phyloP scores from a whole-genome alignment of 2,888 invertebrate species.

The Plusia festucae region DNA sequence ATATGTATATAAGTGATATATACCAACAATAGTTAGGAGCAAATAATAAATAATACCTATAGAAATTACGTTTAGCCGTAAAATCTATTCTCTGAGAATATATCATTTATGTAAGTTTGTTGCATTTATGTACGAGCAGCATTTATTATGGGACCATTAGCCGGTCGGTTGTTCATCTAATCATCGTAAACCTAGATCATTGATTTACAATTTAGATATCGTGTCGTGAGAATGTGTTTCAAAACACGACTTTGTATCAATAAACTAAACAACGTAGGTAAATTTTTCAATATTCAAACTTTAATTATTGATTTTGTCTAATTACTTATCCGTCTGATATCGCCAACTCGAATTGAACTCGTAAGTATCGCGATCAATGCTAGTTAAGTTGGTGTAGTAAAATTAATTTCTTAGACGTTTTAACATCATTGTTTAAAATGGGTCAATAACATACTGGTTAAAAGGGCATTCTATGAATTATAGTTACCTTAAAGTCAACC shows the following conservation, averaged over 20 bases:
- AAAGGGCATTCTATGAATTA: too few relatives aligned
- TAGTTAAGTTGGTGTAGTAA: neutral
- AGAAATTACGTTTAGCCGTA: neutral
- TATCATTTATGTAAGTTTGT: neutral
- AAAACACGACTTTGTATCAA: neutral
- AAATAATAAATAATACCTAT: neutral
- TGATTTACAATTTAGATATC: neutral
- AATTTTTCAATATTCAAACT: neutral
- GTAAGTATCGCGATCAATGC: neutral
- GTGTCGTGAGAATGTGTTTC: neutral
- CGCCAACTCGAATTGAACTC: neutral
- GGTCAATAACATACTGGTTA: too few relatives aligned
- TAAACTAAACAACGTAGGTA: neutral
- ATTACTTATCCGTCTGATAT: neutral
- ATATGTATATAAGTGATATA: neutral
- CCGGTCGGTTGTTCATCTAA: constrained; percentile 5
- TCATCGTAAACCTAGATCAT: constrained; percentile 12
- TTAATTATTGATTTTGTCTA: neutral
- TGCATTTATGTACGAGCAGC: constrained; percentile 3
- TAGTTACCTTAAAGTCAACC: too few relatives aligned
- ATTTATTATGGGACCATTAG: constrained; percentile 20
- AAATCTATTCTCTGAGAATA: neutral
- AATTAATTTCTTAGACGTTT: too few relatives aligned
- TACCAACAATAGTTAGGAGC: too few relatives aligned
- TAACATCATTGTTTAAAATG: too few relatives aligned